Evolutionary conservation across 2,113 vertebrate species (phyloP), one percentile per base, ranked within the genome.

Genomic region (Plectropomus leopardus): DNA sequence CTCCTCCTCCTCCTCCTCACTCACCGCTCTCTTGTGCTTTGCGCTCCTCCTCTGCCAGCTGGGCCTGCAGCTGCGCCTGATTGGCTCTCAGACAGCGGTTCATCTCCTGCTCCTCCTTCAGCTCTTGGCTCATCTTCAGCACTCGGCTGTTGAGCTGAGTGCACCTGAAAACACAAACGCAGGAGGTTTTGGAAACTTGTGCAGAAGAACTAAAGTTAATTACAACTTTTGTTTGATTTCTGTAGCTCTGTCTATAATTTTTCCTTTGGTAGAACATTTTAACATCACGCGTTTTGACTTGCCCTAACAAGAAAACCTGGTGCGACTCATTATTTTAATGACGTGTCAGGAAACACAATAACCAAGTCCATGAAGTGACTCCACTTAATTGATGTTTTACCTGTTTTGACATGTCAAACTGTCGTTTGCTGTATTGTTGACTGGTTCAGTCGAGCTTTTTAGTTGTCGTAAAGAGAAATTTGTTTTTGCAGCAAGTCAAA

Each of bases 21-120:
- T 86, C 64, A 94, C 93, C 94, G 1, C 86, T 95, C 72, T 98
- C 98, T 68, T 95, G 96, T 5, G 94, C 69, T 61, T 92, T 88
- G 63, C 86, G 95, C 82, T 98, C 96, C 90, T 98, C 97, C 23
- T 99, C 98, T 21, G 96, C 95, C 23, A 99, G 94, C 84, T 95
- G 95, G 63, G 91, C 85, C 94, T 99, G 98, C 19, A 99, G 96
- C 89, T 97, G 92, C 19, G 88, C 70, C 87, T 99, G 98, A 87
- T 99, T 99, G 61, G 96, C 96, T 71, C 98, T 87, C 85, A 99
- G 93, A 28, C 97, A 99, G 79, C 96, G 96, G 89, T 99, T 99
- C 96, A 99, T 97, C 89, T 99, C 98, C 90, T 98, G 98, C 88
- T 99, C 98, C 88, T 99, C 98, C 88, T 96, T 96, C 92, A 99